Base-by-base conservation (phyloP, 2,797 vertebrate genomes). In the Pampus argenteus region DNA sequence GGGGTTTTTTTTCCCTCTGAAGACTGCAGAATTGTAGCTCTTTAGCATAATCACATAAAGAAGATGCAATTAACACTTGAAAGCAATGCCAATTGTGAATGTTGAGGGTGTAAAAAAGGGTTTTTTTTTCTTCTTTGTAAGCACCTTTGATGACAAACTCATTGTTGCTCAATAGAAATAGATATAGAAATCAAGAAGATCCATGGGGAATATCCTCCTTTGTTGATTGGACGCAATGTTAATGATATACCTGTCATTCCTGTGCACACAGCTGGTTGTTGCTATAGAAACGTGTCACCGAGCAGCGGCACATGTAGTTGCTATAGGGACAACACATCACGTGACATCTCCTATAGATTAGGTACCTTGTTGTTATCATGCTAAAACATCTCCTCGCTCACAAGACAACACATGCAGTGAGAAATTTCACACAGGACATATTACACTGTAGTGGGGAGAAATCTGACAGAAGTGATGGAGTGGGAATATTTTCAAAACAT, bases 201-300 rank as follows among this genome's bases (percentile, higher is more conserved):
- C 2, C 18, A 14, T 7, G 3, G 51, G 66, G 60, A 72, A 59
- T 23, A n/a, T 29, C 31, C 49, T 47, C 48, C n/a, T 65, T 49
- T 68, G 48, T 59, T 66, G 49, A 58, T 47, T 38, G n/a, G 47
- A 74, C 20, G 42, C 23, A 22, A 17, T 44, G 42, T 40, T 65
- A 67, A 77, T 57, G 65, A 68, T 31, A 63, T 60, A 86, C 78
- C 84, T 90, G 86, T 78, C 80, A 74, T 73, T 82, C 66, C 52
- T 31, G 28, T 66, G 78, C 74, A 66, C 79, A 84, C 84, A 88
- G 82, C 87, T 85, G 81, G 65, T 56, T 22, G 92, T 92, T 90
- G 87, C 89, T 81, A 92, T 91, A 87, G 90, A 88, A 89, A 93
- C 84, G 0, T 79, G 76, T 86, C 87, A 89, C 60, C 86, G 65